Evolutionary conservation across 2,888 invertebrate genomes (phyloP).

Genomic region (Lagria hirta): DNA sequence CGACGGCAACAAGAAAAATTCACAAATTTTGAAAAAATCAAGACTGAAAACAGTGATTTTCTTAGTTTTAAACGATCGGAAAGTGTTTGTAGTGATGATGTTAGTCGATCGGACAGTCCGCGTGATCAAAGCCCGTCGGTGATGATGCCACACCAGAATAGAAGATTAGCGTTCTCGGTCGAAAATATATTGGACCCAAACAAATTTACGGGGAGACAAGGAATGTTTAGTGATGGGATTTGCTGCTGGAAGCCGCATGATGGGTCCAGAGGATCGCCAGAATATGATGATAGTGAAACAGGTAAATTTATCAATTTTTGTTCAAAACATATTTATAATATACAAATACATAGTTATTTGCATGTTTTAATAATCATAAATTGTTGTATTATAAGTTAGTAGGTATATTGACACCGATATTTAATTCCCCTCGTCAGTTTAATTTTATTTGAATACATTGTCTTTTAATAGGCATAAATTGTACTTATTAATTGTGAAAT

Average conservation of each 20-base stretch:
- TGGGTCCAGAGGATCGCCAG: conserved; percentile 57
- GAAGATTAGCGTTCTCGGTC: conserved; percentile 80
- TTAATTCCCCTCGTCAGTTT: too few species aligned
- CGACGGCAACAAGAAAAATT: conserved; percentile 50
- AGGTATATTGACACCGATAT: too few species aligned
- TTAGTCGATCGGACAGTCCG: conserved; percentile 52
- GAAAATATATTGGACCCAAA: conserved; percentile 89
- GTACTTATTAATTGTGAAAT: too few species aligned
- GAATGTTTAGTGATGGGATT: conserved; percentile 51
- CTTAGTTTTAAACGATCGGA: conserved; percentile 48
- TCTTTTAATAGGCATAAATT: too few species aligned
- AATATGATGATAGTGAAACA: conserved; percentile 58
- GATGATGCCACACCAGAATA: conserved; percentile 57
- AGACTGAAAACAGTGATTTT: conserved; percentile 44
- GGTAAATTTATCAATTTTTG: too few species aligned
- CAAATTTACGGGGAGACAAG: conserved; percentile 77
- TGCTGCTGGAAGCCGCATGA: conserved; percentile 58
- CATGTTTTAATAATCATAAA: too few species aligned
- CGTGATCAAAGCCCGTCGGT: conserved; percentile 48
- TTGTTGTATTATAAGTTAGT: too few species aligned
- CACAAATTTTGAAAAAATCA: conserved; percentile 43
- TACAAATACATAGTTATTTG: too few species aligned
- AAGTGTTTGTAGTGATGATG: conserved; percentile 56
- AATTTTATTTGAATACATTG: too few species aligned
- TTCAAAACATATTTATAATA: too few species aligned